phyloP scores from a whole-genome alignment of 2,888 invertebrate genomes.

The Thalpophila matura region DNA sequence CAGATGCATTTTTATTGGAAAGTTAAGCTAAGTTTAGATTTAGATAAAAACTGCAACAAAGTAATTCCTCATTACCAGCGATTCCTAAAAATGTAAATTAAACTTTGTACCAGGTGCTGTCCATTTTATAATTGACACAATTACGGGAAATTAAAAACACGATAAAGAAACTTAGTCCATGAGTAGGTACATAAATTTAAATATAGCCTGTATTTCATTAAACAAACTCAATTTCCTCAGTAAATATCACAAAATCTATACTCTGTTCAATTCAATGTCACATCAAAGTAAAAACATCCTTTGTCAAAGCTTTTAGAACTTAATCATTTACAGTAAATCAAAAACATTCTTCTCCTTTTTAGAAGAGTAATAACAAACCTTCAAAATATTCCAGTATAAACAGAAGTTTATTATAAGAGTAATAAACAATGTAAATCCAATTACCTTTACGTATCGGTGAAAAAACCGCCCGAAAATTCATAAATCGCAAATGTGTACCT shows the following conservation, averaged over 20 bases:
- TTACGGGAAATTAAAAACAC: no score
- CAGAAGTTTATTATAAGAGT: conserved; percentile 6
- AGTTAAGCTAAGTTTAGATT: no score
- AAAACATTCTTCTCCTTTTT: conserved; percentile 8
- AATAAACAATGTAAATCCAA: conserved; percentile 38
- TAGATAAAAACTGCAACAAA: no score
- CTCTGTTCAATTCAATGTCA: conserved; percentile 8
- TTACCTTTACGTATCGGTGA: conserved; percentile 20
- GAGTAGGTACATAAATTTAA: no score
- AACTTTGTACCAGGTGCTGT: no score
- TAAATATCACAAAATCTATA: conserved; percentile 8
- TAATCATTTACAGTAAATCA: conserved; percentile 25
- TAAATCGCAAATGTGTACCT: conserved; percentile 2
- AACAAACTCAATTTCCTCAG: neutral
- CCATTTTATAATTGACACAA: no score
- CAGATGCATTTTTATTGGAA: neutral
- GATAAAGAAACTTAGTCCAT: no score
- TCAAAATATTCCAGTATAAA: conserved; percentile 20
- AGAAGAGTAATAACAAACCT: conserved; percentile 10
- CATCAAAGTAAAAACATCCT: conserved; percentile 30
- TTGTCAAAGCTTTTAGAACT: conserved; percentile 18
- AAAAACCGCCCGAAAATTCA: conserved; percentile 16
- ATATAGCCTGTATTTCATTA: neutral
- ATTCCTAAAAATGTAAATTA: no score
- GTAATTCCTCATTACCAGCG: no score